These are phyloP conservation scores for Nannoperca australis DNA, from an alignment of 2,797 vertebrate species.

Conservation along the genomic window DNA sequence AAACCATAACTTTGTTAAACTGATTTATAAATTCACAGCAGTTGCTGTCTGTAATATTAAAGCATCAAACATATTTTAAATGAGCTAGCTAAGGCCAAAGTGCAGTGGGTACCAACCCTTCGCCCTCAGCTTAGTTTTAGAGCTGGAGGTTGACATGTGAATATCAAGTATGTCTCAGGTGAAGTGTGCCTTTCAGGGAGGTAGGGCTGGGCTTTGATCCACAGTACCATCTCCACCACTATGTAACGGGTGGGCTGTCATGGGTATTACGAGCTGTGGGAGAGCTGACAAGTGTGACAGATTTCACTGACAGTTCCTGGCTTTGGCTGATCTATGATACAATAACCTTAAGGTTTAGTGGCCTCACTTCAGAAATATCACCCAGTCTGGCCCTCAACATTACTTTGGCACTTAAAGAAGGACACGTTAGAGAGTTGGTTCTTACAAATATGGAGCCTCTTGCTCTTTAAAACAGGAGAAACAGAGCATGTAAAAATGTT, in stretches of 20 bases:
- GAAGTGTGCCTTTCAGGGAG: constrained; percentile 43
- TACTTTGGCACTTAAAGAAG: constrained; percentile 30
- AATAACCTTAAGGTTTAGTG: constrained; percentile 61
- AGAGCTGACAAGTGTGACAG: constrained; percentile 70
- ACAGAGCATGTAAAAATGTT: background rate
- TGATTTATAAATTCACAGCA: constrained; percentile 17
- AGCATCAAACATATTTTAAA: constrained; percentile 26
- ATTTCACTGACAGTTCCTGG: constrained; percentile 60
- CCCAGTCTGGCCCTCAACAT: constrained; percentile 33
- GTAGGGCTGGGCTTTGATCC: constrained; percentile 49
- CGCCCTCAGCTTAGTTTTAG: constrained; percentile 23
- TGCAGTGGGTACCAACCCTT: background rate
- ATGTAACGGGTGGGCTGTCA: constrained; percentile 56
- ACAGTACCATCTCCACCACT: constrained; percentile 55
- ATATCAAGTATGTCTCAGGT: constrained; percentile 58
- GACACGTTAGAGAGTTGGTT: constrained; percentile 21
- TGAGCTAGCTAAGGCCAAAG: constrained; percentile 13
- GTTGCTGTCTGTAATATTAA: background rate
- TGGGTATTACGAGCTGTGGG: constrained; percentile 55
- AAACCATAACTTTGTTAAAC: constrained; percentile 16
- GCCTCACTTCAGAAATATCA: constrained; percentile 56
- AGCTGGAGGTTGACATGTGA: constrained; percentile 31
- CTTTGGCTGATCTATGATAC: constrained; percentile 60
- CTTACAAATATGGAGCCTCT: constrained; percentile 24
- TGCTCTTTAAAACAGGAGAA: constrained; percentile 20